phyloP scores from a whole-genome alignment of 2,888 invertebrate species.

The Lamproptera curius region DNA sequence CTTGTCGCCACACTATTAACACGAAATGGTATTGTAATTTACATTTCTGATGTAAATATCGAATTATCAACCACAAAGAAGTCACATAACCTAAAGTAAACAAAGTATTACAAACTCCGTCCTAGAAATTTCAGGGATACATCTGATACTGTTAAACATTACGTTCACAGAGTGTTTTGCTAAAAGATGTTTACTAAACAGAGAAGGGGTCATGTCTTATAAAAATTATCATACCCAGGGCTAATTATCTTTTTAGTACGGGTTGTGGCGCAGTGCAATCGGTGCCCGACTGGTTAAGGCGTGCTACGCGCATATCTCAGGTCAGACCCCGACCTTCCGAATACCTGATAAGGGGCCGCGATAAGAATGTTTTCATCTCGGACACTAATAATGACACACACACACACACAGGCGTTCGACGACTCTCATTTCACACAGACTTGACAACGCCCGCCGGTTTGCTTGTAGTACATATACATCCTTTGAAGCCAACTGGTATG shows the following conservation, averaged over 20 bases:
- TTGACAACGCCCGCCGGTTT: too few relatives aligned
- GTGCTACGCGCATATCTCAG: conserved; percentile 26
- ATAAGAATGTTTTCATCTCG: conserved; percentile 34
- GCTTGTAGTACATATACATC: too few relatives aligned
- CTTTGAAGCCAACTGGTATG: too few relatives aligned
- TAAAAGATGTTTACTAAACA: background rate
- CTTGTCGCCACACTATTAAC: too few relatives aligned
- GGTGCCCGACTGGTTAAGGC: conserved; percentile 12
- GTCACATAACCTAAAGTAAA: too few relatives aligned
- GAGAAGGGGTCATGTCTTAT: background rate
- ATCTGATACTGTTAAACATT: too few relatives aligned
- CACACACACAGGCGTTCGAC: background rate
- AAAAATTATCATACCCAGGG: background rate
- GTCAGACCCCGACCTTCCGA: conserved; percentile 44
- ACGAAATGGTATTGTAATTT: too few relatives aligned
- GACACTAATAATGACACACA: conserved; percentile 14
- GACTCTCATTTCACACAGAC: conserved; percentile 24
- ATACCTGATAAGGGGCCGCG: conserved; percentile 28
- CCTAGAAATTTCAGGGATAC: too few relatives aligned
- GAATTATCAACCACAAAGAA: too few relatives aligned
- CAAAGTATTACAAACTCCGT: too few relatives aligned
- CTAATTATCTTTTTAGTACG: background rate
- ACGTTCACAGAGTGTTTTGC: too few relatives aligned
- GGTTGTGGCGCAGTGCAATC: conserved; percentile 15
- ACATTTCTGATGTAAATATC: too few relatives aligned